Base-by-base conservation (phyloP, 2,797 vertebrate species). In the Adelosebastes latens region DNA sequence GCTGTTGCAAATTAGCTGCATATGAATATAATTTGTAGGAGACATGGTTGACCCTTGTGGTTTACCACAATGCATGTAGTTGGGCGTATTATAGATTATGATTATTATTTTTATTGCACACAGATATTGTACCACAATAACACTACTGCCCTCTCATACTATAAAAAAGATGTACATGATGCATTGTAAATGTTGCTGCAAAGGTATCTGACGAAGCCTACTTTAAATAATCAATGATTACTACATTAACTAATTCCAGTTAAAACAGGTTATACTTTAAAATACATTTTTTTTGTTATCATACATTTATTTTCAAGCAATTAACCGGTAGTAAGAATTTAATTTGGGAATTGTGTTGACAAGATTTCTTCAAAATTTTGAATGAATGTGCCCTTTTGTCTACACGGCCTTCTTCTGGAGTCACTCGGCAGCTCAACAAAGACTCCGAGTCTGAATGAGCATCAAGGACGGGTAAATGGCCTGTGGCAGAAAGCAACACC, bases 401-500 rank as follows among this genome's bases (percentile, higher is more conserved):
- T 72, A 16, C 5, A 31, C 2, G 5, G 42, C 36, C 49, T 70
- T 49, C 31, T 22, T 72, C 55, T 61, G 55, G 42, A 62, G 12
- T 65, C 63, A 42, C 32, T 75, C 10, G 10, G 16, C 49, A 67
- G 49, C 63, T 49, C 29, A 31, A 66, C 83, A 81, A 34, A 77
- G 13, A 55, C 5, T n/a, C 67, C 27, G 27, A 42, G 22, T 29
- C 49, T 65, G 32, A 80, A 77, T n/a, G 49, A 77, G 55, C 71
- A 62, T 55, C 72, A 69, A 29, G 58, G 62, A 62, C 6, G 10
- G 60, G 64, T 59, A 79, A 88, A 85, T 71, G 62, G 31, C 66
- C 79, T 62, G 27, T 16, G n/a, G 79, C 75, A 73, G 22, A 75
- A 79, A 62, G 62, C 66, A 75, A 67, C 73, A 76, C 13, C 59